Evolutionary conservation across 2,113 vertebrate genomes (phyloP), one percentile per base, ranked within the genome.

Genomic region (Tichodroma muraria): DNA sequence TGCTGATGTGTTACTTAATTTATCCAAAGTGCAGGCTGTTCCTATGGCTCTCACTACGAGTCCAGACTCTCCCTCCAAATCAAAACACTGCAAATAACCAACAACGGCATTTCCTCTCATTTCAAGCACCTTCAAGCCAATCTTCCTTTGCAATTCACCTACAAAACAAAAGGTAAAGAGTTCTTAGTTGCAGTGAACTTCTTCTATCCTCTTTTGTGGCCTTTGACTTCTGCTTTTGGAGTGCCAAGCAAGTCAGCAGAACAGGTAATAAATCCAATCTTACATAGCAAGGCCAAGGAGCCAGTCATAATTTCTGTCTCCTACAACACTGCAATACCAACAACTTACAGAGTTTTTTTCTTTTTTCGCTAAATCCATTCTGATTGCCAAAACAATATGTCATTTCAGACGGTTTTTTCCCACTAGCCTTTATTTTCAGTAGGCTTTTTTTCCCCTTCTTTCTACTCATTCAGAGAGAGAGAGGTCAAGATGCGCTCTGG

Each of bases 91-190:
- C 88, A 99, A 97, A 92, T 99, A 99, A 64, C 99, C 99, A 90
- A 99, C 99, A 81, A 99, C 99, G 16, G 99, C 98, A 90, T 99
- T 99, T 80, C 99, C 99, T 72, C 99, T 98, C 99, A 99, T 99
- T 97, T 99, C 99, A 89, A 99, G 98, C 30, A 99, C 99, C 96
- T 99, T 99, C 92, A 99, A 96, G 63, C 99, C 99, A 89, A 99
- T 99, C 98, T 99, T 99, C 96, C 99, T 98, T 94, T 99, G 99
- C 37, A 99, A 94, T 96, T 99, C 99, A 87, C 99, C 99, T 99
- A 95, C 53, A 93, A 97, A 93, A 95, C 84, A 90, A 78, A 75
- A 78, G 13, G n/a, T 54, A 60, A 77, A 94, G 20, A 84, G n/a
- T 17, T 88, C 37, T 17, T 33, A 52, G 72, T 18, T 47, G 24